These are phyloP conservation scores for Vireo altiloquus DNA, from an alignment of 2,113 vertebrate species.

Conservation along the genomic window DNA sequence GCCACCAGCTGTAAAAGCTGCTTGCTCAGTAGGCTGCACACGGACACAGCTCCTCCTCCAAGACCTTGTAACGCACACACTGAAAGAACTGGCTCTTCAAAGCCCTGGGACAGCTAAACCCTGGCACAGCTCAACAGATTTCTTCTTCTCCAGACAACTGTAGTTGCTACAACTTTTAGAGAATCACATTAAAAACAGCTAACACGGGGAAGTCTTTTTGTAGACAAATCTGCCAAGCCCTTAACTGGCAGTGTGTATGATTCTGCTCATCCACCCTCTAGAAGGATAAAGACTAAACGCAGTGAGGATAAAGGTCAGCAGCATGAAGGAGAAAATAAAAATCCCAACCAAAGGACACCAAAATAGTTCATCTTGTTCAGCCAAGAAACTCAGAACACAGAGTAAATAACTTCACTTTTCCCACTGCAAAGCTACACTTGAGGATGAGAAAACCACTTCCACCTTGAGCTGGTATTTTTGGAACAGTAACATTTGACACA, in stretches of 20 bases:
- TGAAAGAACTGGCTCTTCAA: not conserved
- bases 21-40: not conserved
- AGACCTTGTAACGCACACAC: not conserved
- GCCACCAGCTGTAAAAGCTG: not conserved
- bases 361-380: not conserved
- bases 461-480: not conserved
- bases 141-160: not conserved
- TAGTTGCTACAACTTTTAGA: not conserved
- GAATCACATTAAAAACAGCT: not conserved
- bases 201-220: not conserved
- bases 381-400: not conserved
- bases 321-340: not conserved
- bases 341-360: not conserved
- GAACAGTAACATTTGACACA: not conserved
- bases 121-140: not conserved
- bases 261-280: not conserved
- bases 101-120: not conserved
- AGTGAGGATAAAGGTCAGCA: not conserved
- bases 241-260: accelerated
- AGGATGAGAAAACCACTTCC: not conserved
- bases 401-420: not conserved
- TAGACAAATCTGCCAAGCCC: accelerated
- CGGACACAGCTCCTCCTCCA: not conserved
- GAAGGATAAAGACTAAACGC: not conserved
- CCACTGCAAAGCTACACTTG: not conserved